These are phyloP conservation scores for Threskiornis aethiopicus DNA, from an alignment of 2,797 vertebrate genomes.

Conservation along the genomic window DNA sequence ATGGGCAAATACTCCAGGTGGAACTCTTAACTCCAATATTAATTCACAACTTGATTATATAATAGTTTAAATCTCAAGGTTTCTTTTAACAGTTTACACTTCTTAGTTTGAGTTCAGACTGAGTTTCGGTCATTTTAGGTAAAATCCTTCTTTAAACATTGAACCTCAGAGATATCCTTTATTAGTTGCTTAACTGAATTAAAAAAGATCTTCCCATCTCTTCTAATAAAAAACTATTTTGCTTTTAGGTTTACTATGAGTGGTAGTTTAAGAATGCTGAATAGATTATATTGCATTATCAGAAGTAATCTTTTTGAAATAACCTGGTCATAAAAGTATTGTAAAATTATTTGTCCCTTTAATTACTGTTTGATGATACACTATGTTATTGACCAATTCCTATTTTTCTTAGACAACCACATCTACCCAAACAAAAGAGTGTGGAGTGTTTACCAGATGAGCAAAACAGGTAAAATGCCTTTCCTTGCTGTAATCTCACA, in stretches of 20 bases:
- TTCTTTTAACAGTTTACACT: background rate
- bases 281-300: background rate
- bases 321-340: background rate
- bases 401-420: constrained; percentile 78
- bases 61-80: background rate
- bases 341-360: background rate
- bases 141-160: background rate
- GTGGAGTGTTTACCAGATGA: constrained; percentile 88
- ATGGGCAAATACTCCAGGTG: background rate
- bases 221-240: background rate
- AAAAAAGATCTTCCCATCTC: background rate
- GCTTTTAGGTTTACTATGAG: background rate
- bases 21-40: background rate
- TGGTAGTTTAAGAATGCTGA: background rate
- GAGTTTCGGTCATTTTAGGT: background rate
- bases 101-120: background rate
- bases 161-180: background rate
- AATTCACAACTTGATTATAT: background rate
- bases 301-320: background rate
- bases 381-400: background rate
- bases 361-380: background rate
- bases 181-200: background rate
- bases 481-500: background rate
- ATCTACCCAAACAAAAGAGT: constrained; percentile 78
- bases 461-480: constrained; percentile 77